These are phyloP conservation scores for Archivesica marissinica DNA, from an alignment of 1,140 invertebrate genomes.

Conservation along the genomic window DNA sequence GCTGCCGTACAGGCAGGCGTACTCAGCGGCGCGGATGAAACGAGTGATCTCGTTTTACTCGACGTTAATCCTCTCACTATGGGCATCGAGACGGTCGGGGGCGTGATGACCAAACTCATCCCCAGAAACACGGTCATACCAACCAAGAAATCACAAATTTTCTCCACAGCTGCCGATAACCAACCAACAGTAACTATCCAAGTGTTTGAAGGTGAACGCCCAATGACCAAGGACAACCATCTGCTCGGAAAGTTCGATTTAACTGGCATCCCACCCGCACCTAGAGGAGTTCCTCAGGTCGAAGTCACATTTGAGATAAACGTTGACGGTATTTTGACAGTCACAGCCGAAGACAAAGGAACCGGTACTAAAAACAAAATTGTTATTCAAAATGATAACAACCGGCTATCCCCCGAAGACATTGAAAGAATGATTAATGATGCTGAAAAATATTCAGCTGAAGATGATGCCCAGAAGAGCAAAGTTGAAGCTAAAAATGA, in stretches of 20 bases:
- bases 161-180: constrained; percentile 99
- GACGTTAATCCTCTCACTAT: constrained; percentile 99
- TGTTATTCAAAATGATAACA: constrained; percentile 99
- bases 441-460: constrained; percentile 78
- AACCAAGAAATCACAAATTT: constrained; percentile 99
- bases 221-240: constrained; percentile 99
- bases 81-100: constrained; percentile 99
- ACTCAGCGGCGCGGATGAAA: constrained; percentile 90
- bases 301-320: constrained; percentile 99
- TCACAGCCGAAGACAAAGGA: constrained; percentile 98
- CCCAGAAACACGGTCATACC: constrained; percentile 99
- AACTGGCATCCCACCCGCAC: constrained; percentile 98
- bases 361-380: constrained; percentile 99
- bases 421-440: constrained; percentile 97
- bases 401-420: constrained; percentile 97
- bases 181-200: constrained; percentile 99
- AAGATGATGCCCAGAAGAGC: constrained; percentile 89
- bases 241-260: constrained; percentile 98
- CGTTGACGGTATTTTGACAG: constrained; percentile 97
- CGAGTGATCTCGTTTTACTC: constrained; percentile 97
- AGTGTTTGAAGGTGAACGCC: constrained; percentile 98
- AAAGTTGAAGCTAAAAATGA: constrained; percentile 94
- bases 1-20: constrained; percentile 98
- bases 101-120: constrained; percentile 99
- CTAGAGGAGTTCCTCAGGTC: constrained; percentile 99